These are phyloP conservation scores for Drosophila hawaiiensis DNA, from an alignment of 2,888 invertebrate genomes.

Conservation along the genomic window DNA sequence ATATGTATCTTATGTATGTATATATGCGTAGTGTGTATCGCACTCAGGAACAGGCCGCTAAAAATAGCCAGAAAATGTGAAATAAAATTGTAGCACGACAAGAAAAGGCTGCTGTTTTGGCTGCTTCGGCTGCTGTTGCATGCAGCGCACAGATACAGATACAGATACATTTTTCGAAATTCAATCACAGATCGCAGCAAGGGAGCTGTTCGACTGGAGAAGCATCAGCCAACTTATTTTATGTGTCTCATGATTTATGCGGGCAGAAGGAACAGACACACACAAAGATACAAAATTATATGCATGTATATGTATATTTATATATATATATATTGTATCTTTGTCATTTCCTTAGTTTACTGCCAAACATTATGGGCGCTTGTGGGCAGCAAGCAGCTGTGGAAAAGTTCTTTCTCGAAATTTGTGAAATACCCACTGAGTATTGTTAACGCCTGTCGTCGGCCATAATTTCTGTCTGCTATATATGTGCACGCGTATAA, in stretches of 20 bases:
- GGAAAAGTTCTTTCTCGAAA: slow-evolving; percentile 61
- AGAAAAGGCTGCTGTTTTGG: slow-evolving; percentile 26
- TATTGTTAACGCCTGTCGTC: slow-evolving; percentile 75
- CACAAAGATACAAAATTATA: background rate
- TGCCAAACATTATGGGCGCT: slow-evolving; percentile 42
- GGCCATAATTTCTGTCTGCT: slow-evolving; percentile 47
- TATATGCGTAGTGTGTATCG: slow-evolving; percentile 31
- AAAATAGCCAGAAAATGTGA: slow-evolving; percentile 73
- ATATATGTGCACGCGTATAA: slow-evolving; percentile 15
- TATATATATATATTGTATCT: background rate
- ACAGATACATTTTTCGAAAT: slow-evolving; percentile 76
- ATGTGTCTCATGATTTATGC: slow-evolving; percentile 63
- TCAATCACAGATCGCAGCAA: slow-evolving; percentile 62
- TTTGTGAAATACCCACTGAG: slow-evolving; percentile 50
- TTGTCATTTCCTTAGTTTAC: slow-evolving; percentile 44
- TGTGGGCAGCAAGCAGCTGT: slow-evolving; percentile 14
- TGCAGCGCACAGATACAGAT: slow-evolving; percentile 28
- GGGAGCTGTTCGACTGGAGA: slow-evolving; percentile 61
- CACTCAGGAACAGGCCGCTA: slow-evolving; percentile 46
- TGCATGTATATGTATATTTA: background rate
- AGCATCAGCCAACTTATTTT: slow-evolving; percentile 7
- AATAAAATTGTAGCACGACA: slow-evolving; percentile 75
- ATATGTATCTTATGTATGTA: slow-evolving; percentile 15
- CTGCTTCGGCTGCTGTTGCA: slow-evolving; percentile 59
- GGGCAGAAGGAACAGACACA: slow-evolving; percentile 43